Conservation (phyloP, 2,113 vertebrate species). For the Puntigrus tetrazona region DNA sequence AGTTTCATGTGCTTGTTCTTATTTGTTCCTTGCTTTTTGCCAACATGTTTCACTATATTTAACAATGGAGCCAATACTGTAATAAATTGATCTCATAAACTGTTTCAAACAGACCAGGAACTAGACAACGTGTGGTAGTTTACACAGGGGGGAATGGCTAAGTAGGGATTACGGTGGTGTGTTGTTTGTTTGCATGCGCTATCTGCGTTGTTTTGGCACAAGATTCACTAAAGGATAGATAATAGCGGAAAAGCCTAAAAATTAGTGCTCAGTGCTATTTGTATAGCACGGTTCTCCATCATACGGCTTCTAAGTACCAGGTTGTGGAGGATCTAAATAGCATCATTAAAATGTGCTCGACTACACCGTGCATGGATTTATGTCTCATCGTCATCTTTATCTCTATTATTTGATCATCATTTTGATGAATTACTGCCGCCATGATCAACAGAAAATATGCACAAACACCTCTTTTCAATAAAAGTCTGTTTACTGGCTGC, state of each 20-base stretch:
- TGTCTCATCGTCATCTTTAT: background rate
- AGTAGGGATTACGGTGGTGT: background rate
- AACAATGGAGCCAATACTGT: slow-evolving; percentile 12
- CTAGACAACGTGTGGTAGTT: background rate
- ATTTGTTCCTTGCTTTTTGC: slow-evolving; percentile 11
- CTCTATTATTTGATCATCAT: slow-evolving; percentile 3
- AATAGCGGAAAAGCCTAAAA: background rate
- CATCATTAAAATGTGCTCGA: slow-evolving; percentile 3
- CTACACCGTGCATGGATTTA: background rate
- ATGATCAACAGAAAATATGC: background rate
- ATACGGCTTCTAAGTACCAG: background rate
- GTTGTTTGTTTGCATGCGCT: background rate
- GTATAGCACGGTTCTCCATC: background rate
- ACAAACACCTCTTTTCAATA: background rate
- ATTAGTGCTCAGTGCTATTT: background rate
- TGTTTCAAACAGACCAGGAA: background rate
- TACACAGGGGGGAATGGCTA: background rate
- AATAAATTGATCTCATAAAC: slow-evolving; percentile 4
- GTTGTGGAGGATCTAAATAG: background rate
- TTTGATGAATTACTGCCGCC: slow-evolving; percentile 13
- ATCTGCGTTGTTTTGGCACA: background rate
- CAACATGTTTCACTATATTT: background rate
- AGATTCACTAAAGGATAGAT: background rate
- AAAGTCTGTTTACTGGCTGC: background rate
- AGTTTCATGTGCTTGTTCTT: slow-evolving; percentile 30